Conservation (phyloP, 2,797 vertebrate genomes). For the Todus mexicanus region DNA sequence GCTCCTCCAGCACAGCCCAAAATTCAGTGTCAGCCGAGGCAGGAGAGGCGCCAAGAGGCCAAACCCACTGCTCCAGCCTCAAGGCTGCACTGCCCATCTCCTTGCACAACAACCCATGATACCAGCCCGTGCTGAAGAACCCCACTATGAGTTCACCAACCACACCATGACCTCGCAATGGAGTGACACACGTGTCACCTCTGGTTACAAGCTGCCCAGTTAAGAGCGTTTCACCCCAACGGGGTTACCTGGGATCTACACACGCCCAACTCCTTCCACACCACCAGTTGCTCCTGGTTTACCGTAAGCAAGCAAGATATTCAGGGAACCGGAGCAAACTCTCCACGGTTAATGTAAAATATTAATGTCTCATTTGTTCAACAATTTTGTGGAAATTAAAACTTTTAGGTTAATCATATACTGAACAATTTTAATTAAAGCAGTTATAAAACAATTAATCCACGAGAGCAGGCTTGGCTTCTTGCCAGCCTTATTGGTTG, state of each 20-base stretch:
- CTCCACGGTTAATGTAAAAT: constrained; percentile 76
- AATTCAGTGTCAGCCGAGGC: background rate
- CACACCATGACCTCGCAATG: background rate
- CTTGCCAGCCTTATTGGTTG: constrained; percentile 79
- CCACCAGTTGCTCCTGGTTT: background rate
- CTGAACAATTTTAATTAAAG: constrained; percentile 84
- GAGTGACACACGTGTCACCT: background rate
- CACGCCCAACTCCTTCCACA: background rate
- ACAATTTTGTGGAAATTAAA: constrained; percentile 82
- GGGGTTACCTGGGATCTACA: background rate
- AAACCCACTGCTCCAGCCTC: background rate
- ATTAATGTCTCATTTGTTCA: constrained; percentile 85
- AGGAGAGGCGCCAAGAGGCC: background rate
- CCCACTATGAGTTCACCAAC: background rate
- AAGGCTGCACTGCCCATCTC: background rate
- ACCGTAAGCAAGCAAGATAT: constrained; percentile 20
- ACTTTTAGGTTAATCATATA: constrained; percentile 86
- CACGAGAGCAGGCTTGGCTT: constrained; percentile 75
- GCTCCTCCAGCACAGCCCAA: background rate
- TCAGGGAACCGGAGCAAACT: constrained; percentile 53
- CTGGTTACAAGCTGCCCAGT: background rate
- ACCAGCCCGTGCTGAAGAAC: background rate
- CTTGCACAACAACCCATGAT: fast-evolving
- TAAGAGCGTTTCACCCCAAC: background rate
- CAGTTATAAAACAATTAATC: constrained; percentile 85